Base-by-base conservation (phyloP, 2,888 invertebrate genomes). In the Siphonodentalium dalli region DNA sequence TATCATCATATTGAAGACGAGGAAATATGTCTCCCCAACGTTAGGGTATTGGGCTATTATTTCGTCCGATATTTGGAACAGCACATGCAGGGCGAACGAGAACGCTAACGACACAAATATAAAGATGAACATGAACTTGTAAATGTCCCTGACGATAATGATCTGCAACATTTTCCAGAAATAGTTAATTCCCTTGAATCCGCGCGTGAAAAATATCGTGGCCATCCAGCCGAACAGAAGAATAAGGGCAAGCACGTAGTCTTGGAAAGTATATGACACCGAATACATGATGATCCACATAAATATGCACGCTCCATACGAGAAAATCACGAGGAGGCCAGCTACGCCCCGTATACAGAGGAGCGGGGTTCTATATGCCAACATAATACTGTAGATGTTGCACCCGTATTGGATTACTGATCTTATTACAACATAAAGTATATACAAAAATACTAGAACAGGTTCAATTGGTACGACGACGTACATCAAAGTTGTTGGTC, bases 81-180 rank as follows among this genome's bases (percentile, higher is more conserved):
- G 39, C 1, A 68, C 65, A 47, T 78, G 74, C 35, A 79, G 65
- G 15, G 76, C 76, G 50, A 78, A 74, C 0, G 74, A 67, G 58
- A 79, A 80, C 6, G 72, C 79, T 26, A 79, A 47, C 24, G 78
- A 59, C 9, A 80, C 72, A 51, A 78, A 77, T 24, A 71, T 31
- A 54, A 77, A 80, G 42, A 80, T 69, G 29, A 78, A 65, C 7
- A 78, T 38, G 53, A 79, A 79, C 13, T 75, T 63, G 5, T 69
- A 49, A n/a, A 78, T 68, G 57, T 80, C 79, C n/a, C 69, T 52
- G 40, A 76, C 41, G 29, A 80, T 70, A 71, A 80, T 80, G 53
- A 72, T 72, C 57, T 69, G 60, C n/a, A 80, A 61, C 76, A 80
- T 75, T 27, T 70, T 61, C 63, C 75, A 75, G 53, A 78, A 79